phyloP scores from a whole-genome alignment of 1,140 invertebrate species.

The Panagrolaimus sp. region DNA sequence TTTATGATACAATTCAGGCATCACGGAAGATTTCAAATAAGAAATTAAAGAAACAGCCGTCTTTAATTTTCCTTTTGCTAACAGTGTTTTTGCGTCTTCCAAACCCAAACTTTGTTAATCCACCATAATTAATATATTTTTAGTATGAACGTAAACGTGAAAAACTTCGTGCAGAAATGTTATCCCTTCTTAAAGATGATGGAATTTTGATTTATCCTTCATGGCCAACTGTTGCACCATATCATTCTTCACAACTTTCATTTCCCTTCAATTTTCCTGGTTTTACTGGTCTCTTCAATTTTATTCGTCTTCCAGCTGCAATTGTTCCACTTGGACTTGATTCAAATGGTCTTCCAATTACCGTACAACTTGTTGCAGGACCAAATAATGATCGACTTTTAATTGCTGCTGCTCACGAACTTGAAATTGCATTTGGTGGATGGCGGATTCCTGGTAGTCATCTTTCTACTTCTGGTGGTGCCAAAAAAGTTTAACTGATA shows the following conservation, averaged over 20 bases:
- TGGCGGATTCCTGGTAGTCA: constrained; percentile 63
- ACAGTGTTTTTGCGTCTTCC: constrained; percentile 66
- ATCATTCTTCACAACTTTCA: constrained; percentile 61
- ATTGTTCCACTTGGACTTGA: constrained; percentile 61
- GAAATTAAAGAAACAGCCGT: too few species aligned
- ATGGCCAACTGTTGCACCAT: constrained; percentile 61
- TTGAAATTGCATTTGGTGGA: constrained; percentile 76
- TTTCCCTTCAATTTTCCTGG: constrained; percentile 66
- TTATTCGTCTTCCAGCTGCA: constrained; percentile 61
- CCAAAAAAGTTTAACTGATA: too few species aligned
- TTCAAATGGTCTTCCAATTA: constrained; percentile 45
- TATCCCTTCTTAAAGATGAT: constrained; percentile 64
- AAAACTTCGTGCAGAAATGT: constrained; percentile 56
- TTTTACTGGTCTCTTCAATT: constrained; percentile 66
- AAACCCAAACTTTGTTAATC: constrained; percentile 66
- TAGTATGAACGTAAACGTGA: constrained; percentile 54
- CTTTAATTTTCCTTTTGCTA: background rate
- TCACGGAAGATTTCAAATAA: too few species aligned
- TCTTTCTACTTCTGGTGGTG: background rate
- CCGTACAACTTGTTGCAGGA: constrained; percentile 63
- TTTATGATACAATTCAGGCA: too few species aligned
- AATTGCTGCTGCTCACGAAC: constrained; percentile 62
- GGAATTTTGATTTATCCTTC: constrained; percentile 62
- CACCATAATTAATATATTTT: background rate
- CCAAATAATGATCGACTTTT: constrained; percentile 39